These are phyloP conservation scores for Onychomys arenicola DNA, from an alignment of 2,797 vertebrate species.

Conservation along the genomic window DNA sequence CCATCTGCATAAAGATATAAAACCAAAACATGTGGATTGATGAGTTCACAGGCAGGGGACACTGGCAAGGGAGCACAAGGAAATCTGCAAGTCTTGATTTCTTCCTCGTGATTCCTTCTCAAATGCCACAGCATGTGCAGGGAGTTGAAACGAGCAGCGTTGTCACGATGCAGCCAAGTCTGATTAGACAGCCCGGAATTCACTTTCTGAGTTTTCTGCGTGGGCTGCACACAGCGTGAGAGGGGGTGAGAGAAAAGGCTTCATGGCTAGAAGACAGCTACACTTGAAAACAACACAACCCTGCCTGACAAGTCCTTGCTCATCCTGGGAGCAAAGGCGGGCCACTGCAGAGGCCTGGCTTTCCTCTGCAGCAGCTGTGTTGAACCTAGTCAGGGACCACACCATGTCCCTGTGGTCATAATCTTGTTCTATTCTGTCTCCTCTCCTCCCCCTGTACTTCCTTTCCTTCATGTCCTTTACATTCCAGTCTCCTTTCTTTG, in stretches of 20 bases:
- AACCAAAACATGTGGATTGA: slow-evolving; percentile 46
- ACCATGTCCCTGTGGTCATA: not conserved
- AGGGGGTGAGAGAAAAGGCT: slow-evolving; percentile 61
- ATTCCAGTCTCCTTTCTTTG: not conserved
- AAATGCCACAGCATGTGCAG: slow-evolving; percentile 72
- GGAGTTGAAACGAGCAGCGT: slow-evolving; percentile 77
- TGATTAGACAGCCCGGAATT: slow-evolving; percentile 77
- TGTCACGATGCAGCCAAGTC: slow-evolving; percentile 69
- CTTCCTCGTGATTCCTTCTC: slow-evolving; percentile 71
- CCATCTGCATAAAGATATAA: slow-evolving; percentile 62
- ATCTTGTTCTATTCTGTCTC: not conserved
- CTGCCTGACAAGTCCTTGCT: slow-evolving; percentile 55
- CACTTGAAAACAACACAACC: slow-evolving; percentile 55
- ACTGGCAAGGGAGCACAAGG: not conserved
- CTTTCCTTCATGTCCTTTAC: not conserved
- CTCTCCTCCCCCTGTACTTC: not conserved
- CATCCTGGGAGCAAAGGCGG: not conserved
- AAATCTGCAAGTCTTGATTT: slow-evolving; percentile 66
- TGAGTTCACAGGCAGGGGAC: not conserved
- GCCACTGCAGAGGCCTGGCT: slow-evolving; percentile 4
- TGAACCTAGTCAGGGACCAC: not conserved
- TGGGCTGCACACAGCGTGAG: slow-evolving; percentile 73
- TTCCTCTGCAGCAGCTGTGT: not conserved
- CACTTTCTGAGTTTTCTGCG: slow-evolving; percentile 81
- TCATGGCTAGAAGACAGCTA: slow-evolving; percentile 59